phyloP scores from a whole-genome alignment of 2,888 invertebrate species.

The Alviniconcha strummeri region DNA sequence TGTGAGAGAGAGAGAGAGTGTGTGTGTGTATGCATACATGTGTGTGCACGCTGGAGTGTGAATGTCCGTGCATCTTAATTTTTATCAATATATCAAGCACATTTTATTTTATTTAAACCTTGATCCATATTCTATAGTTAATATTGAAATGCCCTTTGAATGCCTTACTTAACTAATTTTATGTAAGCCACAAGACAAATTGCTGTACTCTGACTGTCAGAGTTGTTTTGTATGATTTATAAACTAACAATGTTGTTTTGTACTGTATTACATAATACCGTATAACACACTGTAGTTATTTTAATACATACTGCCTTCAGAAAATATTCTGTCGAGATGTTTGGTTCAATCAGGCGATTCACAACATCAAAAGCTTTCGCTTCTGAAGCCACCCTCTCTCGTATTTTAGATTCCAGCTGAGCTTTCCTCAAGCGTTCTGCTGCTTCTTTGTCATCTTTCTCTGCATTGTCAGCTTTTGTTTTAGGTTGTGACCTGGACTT shows the following conservation, averaged over 20 bases:
- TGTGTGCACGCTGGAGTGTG: background rate
- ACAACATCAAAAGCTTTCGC: constrained; percentile 84
- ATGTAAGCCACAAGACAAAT: constrained; percentile 37
- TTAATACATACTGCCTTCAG: constrained; percentile 76
- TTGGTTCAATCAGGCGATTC: constrained; percentile 82
- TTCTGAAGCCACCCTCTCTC: constrained; percentile 77
- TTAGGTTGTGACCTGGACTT: constrained; percentile 1
- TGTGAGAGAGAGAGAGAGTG: background rate
- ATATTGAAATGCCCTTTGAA: constrained; percentile 57
- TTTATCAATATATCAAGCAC: background rate
- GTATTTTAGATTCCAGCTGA: constrained; percentile 53
- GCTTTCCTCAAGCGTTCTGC: constrained; percentile 19
- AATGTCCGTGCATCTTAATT: background rate
- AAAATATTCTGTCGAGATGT: constrained; percentile 74
- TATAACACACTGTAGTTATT: background rate
- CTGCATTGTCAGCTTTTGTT: background rate
- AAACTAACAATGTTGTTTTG: no score
- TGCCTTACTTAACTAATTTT: constrained; percentile 57
- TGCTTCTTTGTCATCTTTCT: background rate
- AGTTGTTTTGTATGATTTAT: no score
- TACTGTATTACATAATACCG: no score
- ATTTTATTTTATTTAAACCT: background rate
- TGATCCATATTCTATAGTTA: background rate
- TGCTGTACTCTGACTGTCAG: no score
- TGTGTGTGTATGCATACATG: background rate